Evolutionary conservation across 2,888 invertebrate genomes (phyloP), one percentile per base, ranked within the genome.

Genomic region (Cheilosia soror): DNA sequence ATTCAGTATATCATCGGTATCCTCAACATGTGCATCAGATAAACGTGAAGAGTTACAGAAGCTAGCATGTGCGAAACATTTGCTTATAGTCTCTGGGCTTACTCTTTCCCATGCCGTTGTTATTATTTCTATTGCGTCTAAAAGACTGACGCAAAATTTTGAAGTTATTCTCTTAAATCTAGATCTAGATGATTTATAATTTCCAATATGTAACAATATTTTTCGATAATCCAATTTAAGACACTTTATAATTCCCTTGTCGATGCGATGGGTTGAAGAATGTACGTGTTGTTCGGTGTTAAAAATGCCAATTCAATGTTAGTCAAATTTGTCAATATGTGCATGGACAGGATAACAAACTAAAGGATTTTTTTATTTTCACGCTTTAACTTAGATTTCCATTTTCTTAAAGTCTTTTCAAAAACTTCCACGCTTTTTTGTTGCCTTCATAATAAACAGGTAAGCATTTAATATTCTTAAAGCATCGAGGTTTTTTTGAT

Each of bases 1-100:
- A 53, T 53, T 13, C 51, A 53, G 51, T 27, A 29, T 29, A 29
- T 53, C 27, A 53, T 53, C 51, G 51, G 27, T 53, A 53, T 53
- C 29, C 53, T 53, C 29, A 27, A 13, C 27, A 29, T 29, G 13
- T n/a, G 29, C 13, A n/a, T 40, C 4, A 29, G 51, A 13, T 25
- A 29, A 29, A 29, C 11, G 51, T 51, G 29, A 51, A 27, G 51
- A 51, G 27, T 53, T 53, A 53, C 29, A 53, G 29, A 53, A 53
- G 29, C 53, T n/a, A 29, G 53, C 29, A 53, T 53, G 29, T 53
- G 27, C 27, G 51, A 27, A 51, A 51, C 51, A 27, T 20, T 20
- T 20, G 0, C 20, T 20, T 20, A 20, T 20, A 20, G 20, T 20
- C 20, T 51, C 49, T 15, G 49, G 49, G 7, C 9, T 25, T 49